Conservation (phyloP, 2,797 vertebrate species). For the Streptopelia turtur region DNA sequence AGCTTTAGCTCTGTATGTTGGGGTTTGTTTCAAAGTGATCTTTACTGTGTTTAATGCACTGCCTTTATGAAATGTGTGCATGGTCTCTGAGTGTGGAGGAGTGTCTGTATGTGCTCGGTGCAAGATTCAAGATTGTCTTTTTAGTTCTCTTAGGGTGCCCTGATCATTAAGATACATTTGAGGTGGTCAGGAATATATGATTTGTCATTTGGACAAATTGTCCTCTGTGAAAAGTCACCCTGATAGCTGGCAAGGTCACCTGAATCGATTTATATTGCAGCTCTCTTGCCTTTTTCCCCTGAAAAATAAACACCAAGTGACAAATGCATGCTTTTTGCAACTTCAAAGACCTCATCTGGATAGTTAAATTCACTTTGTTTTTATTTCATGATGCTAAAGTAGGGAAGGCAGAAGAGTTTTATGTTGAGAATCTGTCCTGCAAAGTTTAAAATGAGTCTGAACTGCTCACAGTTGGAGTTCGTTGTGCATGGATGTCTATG, state of each 20-base stretch:
- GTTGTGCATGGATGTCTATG: background rate
- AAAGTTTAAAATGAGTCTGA: background rate
- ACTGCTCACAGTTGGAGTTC: background rate
- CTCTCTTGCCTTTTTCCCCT: accelerated
- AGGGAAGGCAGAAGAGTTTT: background rate
- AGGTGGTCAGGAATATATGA: background rate
- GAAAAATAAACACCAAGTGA: background rate
- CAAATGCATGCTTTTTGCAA: background rate
- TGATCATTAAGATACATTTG: background rate
- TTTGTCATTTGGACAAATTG: background rate
- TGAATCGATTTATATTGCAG: background rate
- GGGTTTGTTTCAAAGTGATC: background rate
- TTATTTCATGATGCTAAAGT: background rate
- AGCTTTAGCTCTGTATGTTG: background rate
- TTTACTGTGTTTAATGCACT: background rate
- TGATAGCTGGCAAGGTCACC: background rate
- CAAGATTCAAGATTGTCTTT: background rate
- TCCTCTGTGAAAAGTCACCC: background rate
- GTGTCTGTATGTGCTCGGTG: background rate
- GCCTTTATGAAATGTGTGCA: background rate
- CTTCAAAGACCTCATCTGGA: background rate
- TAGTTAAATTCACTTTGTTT: background rate
- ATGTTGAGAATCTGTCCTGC: background rate
- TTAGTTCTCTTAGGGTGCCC: background rate
- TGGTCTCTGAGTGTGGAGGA: background rate